A percentile compares a stretch with the other conserved stretches of the same genome.
Conservation (phyloP, 2,888 invertebrate species). For the Conops quadrifasciatus region DNA sequence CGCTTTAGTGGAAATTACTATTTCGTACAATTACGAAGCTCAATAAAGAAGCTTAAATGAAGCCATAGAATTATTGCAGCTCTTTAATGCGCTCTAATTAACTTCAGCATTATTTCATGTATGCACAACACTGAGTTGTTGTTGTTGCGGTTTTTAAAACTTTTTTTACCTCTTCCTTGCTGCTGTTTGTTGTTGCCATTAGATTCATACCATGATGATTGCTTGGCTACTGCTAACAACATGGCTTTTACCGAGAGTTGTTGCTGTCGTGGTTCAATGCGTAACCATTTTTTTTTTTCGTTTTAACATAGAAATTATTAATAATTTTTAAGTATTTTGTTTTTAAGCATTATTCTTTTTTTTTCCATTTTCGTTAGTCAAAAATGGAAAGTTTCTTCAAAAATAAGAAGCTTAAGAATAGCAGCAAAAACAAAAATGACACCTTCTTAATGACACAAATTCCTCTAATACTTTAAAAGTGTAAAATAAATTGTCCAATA, state of each 20-base stretch:
- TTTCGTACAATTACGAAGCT: slow-evolving; percentile 17
- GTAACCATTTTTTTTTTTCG: slow-evolving; percentile 12
- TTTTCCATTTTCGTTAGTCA: too few relatives aligned
- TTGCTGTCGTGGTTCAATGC: not conserved
- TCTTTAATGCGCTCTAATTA: slow-evolving; percentile 35
- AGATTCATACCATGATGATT: not conserved
- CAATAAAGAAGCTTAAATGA: slow-evolving; percentile 23
- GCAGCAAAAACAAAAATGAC: too few relatives aligned
- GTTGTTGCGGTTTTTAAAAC: not conserved
- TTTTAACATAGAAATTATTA: too few relatives aligned
- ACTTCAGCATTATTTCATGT: slow-evolving; percentile 21
- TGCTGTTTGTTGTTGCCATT: not conserved
- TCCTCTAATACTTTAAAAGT: too few relatives aligned
- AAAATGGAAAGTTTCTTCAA: too few relatives aligned
- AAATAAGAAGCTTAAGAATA: too few relatives aligned
- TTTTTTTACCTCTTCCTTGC: not conserved
- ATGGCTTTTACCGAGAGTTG: not conserved
- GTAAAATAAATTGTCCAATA: too few relatives aligned
- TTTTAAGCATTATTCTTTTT: too few relatives aligned
- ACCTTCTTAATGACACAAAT: too few relatives aligned
- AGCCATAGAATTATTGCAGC: slow-evolving; percentile 26
- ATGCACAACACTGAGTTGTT: not conserved
- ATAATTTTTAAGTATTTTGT: too few relatives aligned
- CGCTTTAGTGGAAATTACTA: not conserved
- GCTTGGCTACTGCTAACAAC: not conserved